These are phyloP conservation scores for Tyrannus savana DNA, from an alignment of 2,113 vertebrate species.

Conservation along the genomic window DNA sequence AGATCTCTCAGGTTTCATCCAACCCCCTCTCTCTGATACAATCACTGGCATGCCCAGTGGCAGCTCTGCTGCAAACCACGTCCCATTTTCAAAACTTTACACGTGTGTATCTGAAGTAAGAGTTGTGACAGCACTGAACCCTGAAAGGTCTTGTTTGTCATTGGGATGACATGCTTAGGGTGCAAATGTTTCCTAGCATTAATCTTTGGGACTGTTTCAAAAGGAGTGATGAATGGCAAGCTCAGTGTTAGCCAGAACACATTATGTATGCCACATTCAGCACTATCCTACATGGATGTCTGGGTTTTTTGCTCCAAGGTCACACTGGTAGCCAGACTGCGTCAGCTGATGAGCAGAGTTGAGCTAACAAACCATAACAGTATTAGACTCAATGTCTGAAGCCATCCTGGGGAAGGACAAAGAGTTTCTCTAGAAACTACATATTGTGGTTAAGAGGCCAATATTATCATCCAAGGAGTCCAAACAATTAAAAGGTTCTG, in stretches of 20 bases:
- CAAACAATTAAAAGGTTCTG: neutral
- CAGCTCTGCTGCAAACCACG: neutral
- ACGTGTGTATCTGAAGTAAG: neutral
- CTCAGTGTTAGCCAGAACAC: neutral
- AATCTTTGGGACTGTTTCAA: slow-evolving; percentile 15
- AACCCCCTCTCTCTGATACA: neutral
- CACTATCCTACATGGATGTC: neutral
- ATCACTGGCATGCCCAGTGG: neutral
- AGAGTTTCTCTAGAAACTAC: neutral
- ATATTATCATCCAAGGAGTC: neutral
- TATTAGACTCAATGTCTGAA: neutral
- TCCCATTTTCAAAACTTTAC: neutral
- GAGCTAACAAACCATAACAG: slow-evolving; percentile 11
- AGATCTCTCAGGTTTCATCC: neutral
- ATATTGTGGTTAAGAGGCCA: neutral
- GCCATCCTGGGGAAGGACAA: neutral
- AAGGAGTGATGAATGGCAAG: slow-evolving; percentile 21
- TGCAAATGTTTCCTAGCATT: neutral
- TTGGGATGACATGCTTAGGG: neutral
- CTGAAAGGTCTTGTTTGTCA: neutral
- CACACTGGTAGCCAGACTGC: neutral
- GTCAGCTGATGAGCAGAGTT: neutral
- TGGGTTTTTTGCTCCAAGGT: slow-evolving; percentile 34
- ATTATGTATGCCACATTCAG: slow-evolving; percentile 19
- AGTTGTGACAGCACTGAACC: neutral